These are phyloP conservation scores for Phortica variegata DNA, from an alignment of 1,140 invertebrate species.

Conservation along the genomic window DNA sequence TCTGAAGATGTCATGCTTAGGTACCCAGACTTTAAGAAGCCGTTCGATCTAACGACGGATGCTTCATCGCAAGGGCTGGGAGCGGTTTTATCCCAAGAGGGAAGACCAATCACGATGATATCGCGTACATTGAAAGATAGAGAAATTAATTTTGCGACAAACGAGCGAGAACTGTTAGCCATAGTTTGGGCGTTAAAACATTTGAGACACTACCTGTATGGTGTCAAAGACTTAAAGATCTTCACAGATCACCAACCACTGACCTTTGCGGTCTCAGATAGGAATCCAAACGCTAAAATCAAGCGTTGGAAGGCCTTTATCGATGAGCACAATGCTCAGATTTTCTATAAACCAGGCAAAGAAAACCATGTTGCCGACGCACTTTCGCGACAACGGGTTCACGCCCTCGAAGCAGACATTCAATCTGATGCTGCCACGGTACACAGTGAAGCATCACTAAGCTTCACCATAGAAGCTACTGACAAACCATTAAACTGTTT, in stretches of 20 bases:
- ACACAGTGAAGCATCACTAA: background rate
- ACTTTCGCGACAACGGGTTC: constrained; percentile 22
- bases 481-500: background rate
- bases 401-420: background rate
- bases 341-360: constrained; percentile 40
- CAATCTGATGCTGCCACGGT: background rate
- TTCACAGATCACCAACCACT: constrained; percentile 60
- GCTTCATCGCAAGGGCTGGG: constrained; percentile 32
- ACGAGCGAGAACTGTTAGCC: constrained; percentile 44
- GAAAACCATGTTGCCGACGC: constrained; percentile 37
- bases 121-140: constrained; percentile 38
- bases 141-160: constrained; percentile 52
- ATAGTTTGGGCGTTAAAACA: constrained; percentile 59
- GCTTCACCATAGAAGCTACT: background rate
- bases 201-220: constrained; percentile 58
- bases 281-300: constrained; percentile 57
- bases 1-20: too few species aligned
- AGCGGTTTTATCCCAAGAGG: constrained; percentile 40
- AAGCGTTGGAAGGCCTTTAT: constrained; percentile 59
- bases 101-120: constrained; percentile 7
- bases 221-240: constrained; percentile 55
- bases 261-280: constrained; percentile 53
- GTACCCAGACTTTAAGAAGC: constrained; percentile 40
- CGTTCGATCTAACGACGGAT: constrained; percentile 50
- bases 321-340: too few species aligned